Evolutionary conservation across 2,797 vertebrate species (phyloP).

Genomic region (Amblyraja radiata): DNA sequence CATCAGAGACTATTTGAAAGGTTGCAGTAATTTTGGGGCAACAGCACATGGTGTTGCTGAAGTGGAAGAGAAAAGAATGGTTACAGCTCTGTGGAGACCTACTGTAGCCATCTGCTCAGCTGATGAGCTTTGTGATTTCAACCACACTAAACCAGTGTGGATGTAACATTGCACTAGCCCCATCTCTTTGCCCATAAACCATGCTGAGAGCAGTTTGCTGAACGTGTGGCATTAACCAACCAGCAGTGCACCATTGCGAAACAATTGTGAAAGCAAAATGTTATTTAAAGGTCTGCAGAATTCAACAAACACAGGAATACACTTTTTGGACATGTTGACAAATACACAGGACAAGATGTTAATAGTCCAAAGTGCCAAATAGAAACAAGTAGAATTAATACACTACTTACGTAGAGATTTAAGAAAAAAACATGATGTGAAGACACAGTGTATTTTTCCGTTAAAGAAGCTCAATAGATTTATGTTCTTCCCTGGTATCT

Average conservation of each 20-base stretch:
- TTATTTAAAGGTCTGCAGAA: slow-evolving; percentile 1
- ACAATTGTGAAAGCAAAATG: not conserved
- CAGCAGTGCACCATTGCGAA: not conserved
- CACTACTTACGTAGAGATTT: too few relatives aligned
- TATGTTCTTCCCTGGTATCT: not conserved
- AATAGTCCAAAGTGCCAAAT: too few relatives aligned
- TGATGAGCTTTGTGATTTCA: not conserved
- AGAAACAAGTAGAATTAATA: not conserved
- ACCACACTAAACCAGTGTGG: not conserved
- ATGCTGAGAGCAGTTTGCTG: not conserved
- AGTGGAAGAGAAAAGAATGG: not conserved
- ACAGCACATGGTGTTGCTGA: not conserved
- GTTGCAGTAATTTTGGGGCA: not conserved
- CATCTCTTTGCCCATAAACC: not conserved
- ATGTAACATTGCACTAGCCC: not conserved
- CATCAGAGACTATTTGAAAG: not conserved
- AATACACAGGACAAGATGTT: too few relatives aligned
- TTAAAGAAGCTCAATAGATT: not conserved
- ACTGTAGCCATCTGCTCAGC: not conserved
- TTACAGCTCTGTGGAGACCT: not conserved
- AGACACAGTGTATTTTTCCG: not conserved
- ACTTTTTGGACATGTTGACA: too few relatives aligned
- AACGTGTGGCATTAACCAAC: not conserved
- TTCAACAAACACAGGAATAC: not conserved
- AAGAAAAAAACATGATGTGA: too few relatives aligned